phyloP scores from a whole-genome alignment of 2,888 invertebrate species.

The Melitaea athalia region DNA sequence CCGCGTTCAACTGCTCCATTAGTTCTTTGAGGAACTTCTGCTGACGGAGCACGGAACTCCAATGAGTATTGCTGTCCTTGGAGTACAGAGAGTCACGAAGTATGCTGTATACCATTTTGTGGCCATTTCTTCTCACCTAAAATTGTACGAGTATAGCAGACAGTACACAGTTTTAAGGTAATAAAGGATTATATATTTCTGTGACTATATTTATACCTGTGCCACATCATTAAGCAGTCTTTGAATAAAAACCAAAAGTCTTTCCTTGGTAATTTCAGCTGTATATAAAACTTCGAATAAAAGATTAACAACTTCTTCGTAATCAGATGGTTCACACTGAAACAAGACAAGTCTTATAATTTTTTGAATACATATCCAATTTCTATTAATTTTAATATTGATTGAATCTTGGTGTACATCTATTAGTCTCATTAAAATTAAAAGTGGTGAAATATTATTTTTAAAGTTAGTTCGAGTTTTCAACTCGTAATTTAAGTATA shows the following conservation, averaged over 20 bases:
- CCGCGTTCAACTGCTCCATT: slow-evolving; percentile 81
- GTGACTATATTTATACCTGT: slow-evolving; percentile 68
- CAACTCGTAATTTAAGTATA: no score
- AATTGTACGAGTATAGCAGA: not conserved
- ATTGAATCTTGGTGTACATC: no score
- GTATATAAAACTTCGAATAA: slow-evolving; percentile 88
- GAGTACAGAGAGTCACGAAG: slow-evolving; percentile 66
- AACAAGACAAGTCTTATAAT: slow-evolving; percentile 15
- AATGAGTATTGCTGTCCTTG: slow-evolving; percentile 87
- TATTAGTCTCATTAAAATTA: no score
- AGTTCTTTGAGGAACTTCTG: slow-evolving; percentile 88
- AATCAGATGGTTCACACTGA: slow-evolving; percentile 89
- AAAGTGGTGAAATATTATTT: no score
- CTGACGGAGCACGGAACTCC: slow-evolving; percentile 88
- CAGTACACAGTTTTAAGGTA: not conserved
- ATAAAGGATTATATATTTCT: not conserved
- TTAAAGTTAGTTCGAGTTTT: no score
- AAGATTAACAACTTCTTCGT: slow-evolving; percentile 88
- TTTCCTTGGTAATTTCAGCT: slow-evolving; percentile 87
- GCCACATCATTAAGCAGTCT: slow-evolving; percentile 92
- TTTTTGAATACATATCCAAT: not conserved
- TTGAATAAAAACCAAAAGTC: slow-evolving; percentile 89
- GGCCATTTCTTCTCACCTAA: slow-evolving; percentile 81
- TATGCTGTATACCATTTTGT: slow-evolving; percentile 82
- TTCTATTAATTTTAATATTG: no score